phyloP scores from a whole-genome alignment of 2,797 vertebrate genomes.

The Acrossocheilus wenchowensis region DNA sequence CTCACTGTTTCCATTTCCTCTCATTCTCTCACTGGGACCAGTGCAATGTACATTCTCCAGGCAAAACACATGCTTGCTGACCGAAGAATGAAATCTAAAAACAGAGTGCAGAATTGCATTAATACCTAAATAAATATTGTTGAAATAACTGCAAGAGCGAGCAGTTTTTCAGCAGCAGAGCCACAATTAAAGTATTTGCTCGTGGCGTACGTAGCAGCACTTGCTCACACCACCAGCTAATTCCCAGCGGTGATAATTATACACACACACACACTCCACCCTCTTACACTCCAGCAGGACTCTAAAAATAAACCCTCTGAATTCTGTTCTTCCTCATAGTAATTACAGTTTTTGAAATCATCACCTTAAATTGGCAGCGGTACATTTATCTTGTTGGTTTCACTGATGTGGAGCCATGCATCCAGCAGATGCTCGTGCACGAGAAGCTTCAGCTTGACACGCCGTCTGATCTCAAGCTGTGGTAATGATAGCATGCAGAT shows the following conservation, averaged over 20 bases:
- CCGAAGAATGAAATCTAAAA: constrained; percentile 8
- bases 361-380: constrained; percentile 10
- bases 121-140: constrained; percentile 26
- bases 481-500: constrained; percentile 36
- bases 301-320: constrained; percentile 51
- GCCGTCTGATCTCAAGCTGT: constrained; percentile 26
- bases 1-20: constrained; percentile 27
- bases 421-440: constrained; percentile 8
- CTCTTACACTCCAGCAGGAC: constrained; percentile 38
- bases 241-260: constrained; percentile 63
- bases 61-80: constrained; percentile 3
- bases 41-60: constrained; percentile 9
- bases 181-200: constrained; percentile 57
- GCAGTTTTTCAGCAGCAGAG: constrained; percentile 41
- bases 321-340: constrained; percentile 47
- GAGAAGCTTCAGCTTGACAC: constrained; percentile 1
- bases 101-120: constrained; percentile 17
- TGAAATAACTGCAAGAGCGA: constrained; percentile 33
- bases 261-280: constrained; percentile 33
- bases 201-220: constrained; percentile 26
- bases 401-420: constrained; percentile 24
- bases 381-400: constrained; percentile 27
- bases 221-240: constrained; percentile 41
- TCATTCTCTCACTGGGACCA: constrained; percentile 36
- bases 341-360: constrained; percentile 39